Percentiles rank a stretch among this genome's conserved stretches.
These are phyloP conservation scores for Limnephilus auricula DNA, from an alignment of 2,888 invertebrate species.

Conservation along the genomic window DNA sequence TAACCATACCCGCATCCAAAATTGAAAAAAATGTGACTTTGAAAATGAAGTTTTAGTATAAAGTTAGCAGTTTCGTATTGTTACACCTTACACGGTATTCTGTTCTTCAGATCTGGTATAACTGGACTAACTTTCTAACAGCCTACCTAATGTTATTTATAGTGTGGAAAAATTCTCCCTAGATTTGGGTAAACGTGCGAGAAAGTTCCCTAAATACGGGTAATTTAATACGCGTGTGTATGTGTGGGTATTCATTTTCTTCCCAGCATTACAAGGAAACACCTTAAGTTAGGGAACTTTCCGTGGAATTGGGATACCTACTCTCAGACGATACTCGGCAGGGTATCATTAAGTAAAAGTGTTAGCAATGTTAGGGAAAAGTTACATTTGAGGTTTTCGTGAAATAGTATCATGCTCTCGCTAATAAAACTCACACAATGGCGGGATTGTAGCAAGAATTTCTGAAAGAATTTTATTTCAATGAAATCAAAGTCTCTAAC, in stretches of 20 bases:
- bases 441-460: not conserved
- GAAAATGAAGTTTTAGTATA: not conserved
- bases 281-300: constrained; percentile 14
- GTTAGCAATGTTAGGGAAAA: not conserved
- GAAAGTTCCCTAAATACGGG: not conserved
- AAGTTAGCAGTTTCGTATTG: not conserved
- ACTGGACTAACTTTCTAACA: not conserved
- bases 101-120: not conserved
- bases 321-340: not conserved
- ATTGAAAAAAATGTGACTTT: not conserved
- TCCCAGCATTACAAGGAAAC: not conserved
- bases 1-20: no score
- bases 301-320: constrained; percentile 4
- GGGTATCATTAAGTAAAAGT: not conserved
- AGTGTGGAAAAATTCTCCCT: constrained; percentile 17
- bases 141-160: constrained; percentile 15
- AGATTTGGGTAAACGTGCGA: not conserved
- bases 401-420: not conserved
- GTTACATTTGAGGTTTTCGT: not conserved
- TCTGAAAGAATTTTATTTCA: not conserved
- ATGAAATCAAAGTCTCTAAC: not conserved
- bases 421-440: not conserved
- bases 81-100: not conserved
- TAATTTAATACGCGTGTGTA: not conserved
- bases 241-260: constrained; percentile 5